Evolutionary conservation across 2,113 vertebrate species (phyloP).

Genomic region (Scartelaos histophorus): DNA sequence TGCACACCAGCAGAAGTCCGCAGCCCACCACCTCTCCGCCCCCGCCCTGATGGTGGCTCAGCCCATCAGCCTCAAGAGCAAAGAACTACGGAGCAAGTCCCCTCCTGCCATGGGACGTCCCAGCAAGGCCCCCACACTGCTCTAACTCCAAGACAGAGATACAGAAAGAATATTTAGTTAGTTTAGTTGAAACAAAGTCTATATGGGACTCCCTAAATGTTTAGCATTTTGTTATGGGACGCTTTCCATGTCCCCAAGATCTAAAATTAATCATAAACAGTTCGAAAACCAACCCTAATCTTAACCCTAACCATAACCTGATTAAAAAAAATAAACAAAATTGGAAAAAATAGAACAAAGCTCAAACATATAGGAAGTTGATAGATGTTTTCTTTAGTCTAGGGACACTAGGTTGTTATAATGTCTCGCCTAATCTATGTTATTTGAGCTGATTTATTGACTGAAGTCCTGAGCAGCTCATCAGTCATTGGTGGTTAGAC

Average conservation of each 20-base stretch:
- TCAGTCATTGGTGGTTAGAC: not conserved
- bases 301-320: too few species aligned
- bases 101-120: slow-evolving; percentile 80
- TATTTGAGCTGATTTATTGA: not conserved
- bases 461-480: not conserved
- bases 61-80: slow-evolving; percentile 76
- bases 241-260: too few species aligned
- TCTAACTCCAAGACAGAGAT: slow-evolving; percentile 71
- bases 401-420: not conserved
- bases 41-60: slow-evolving; percentile 83
- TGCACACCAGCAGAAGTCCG: slow-evolving; percentile 86
- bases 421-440: not conserved
- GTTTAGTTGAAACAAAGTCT: too few species aligned
- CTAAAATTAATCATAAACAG: too few species aligned
- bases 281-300: too few species aligned
- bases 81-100: slow-evolving; percentile 80
- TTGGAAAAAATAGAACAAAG: too few species aligned
- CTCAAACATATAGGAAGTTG: too few species aligned
- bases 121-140: slow-evolving; percentile 89
- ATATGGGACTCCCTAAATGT: too few species aligned
- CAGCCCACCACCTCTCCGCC: slow-evolving; percentile 89
- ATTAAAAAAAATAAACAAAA: too few species aligned
- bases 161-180: not conserved
- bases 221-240: too few species aligned
- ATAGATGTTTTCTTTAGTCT: too few species aligned